Conservation (phyloP, 2,113 vertebrate genomes). For the Symphodus melops region DNA sequence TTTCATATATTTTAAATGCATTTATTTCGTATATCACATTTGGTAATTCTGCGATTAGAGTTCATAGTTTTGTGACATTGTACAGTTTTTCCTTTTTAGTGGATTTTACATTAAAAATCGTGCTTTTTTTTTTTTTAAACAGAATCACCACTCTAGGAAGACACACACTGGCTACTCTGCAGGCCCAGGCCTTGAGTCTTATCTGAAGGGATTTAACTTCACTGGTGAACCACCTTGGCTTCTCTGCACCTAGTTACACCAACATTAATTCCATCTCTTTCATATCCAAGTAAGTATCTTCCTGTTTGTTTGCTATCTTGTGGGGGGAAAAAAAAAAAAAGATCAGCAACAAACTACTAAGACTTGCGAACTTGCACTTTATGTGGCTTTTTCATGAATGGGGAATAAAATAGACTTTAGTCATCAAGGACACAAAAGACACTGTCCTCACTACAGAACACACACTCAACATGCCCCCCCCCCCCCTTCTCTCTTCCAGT, state of each 20-base stretch:
- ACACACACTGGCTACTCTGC: slow-evolving; percentile 72
- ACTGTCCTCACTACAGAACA: slow-evolving; percentile 3
- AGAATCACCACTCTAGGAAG: slow-evolving; percentile 76
- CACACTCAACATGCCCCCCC: not conserved
- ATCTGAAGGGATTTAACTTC: slow-evolving; percentile 83
- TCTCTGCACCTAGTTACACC: slow-evolving; percentile 68
- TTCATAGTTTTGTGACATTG: not conserved
- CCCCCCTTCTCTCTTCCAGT: slow-evolving; percentile 58
- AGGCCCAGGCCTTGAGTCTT: slow-evolving; percentile 81
- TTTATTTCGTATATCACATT: not conserved
- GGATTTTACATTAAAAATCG: not conserved
- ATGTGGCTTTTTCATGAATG: not conserved
- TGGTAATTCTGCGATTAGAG: not conserved
- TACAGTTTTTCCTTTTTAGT: not conserved
- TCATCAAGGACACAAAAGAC: slow-evolving; percentile 10
- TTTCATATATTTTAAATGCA: too few species aligned
- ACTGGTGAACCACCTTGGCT: slow-evolving; percentile 80
- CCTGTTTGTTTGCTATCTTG: not conserved
- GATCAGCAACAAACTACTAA: not conserved
- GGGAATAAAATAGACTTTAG: not conserved
- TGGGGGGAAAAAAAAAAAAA: not conserved
- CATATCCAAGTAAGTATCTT: slow-evolving; percentile 78
- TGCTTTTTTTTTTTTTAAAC: slow-evolving; percentile 16
- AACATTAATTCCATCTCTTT: slow-evolving; percentile 75
- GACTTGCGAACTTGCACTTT: not conserved